These are phyloP conservation scores for Nannoperca obscura DNA, from an alignment of 2,797 vertebrate genomes.

Conservation along the genomic window DNA sequence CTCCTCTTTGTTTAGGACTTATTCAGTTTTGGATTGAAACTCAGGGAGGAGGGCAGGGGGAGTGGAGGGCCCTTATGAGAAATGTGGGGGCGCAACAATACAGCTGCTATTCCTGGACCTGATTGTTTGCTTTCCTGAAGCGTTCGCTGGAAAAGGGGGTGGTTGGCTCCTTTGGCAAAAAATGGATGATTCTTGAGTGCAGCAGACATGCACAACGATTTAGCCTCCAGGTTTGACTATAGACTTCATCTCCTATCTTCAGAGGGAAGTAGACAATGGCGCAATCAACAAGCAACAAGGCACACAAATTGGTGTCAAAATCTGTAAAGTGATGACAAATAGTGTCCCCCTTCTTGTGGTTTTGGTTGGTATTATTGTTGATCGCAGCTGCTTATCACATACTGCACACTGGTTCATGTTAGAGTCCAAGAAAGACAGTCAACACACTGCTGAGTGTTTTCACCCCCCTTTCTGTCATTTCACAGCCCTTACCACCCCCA, in stretches of 20 bases:
- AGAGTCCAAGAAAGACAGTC: conserved; percentile 29
- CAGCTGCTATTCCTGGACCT: conserved; percentile 72
- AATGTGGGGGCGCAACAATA: conserved; percentile 64
- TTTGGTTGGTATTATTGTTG: conserved; percentile 51
- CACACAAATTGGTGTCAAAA: conserved; percentile 33
- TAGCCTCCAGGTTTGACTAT: conserved; percentile 22
- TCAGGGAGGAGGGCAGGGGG: conserved; percentile 50
- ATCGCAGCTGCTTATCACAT: conserved; percentile 40
- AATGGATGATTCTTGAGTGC: conserved; percentile 56
- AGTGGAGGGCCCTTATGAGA: conserved; percentile 64
- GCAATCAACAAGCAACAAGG: conserved; percentile 30
- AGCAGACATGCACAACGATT: conserved; percentile 36
- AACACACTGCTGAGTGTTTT: conserved; percentile 38
- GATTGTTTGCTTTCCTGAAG: conserved; percentile 81
- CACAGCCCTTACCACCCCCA: conserved; percentile 65
- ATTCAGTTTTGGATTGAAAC: conserved; percentile 74
- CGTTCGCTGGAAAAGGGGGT: conserved; percentile 56
- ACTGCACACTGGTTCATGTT: conserved; percentile 29
- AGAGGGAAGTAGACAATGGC: conserved; percentile 31
- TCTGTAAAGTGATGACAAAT: conserved; percentile 36
- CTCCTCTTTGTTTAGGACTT: conserved; percentile 72
- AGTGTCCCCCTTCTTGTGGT: conserved; percentile 10
- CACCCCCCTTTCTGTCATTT: conserved; percentile 55
- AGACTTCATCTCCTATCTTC: conserved; percentile 29
- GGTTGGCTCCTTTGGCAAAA: conserved; percentile 55